Evolutionary conservation across 1,140 invertebrate species (phyloP).

Genomic region (Mya arenaria): DNA sequence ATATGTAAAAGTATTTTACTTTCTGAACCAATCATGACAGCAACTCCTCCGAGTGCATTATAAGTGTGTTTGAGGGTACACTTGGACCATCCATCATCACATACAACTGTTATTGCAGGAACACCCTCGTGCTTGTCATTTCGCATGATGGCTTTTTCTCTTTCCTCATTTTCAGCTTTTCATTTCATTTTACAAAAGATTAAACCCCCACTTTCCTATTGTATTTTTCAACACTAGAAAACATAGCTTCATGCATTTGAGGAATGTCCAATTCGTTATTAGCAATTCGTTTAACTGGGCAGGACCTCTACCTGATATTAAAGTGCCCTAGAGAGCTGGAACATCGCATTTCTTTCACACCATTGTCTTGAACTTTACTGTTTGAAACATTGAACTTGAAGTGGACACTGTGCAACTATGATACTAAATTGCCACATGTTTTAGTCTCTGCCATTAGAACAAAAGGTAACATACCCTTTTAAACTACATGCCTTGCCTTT

Average conservation of each 20-base stretch:
- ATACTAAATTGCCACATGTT: background rate
- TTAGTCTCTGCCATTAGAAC: background rate
- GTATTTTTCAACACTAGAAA: background rate
- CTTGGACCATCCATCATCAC: slow-evolving; percentile 47
- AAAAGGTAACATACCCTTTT: background rate
- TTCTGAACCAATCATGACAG: slow-evolving; percentile 74
- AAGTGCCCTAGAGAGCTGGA: slow-evolving; percentile 16
- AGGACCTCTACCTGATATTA: slow-evolving; percentile 7
- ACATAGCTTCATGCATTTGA: background rate
- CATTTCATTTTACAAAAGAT: slow-evolving; percentile 21
- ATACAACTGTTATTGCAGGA: slow-evolving; percentile 16
- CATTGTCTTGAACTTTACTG: background rate
- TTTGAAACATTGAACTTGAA: background rate
- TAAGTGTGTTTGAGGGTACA: slow-evolving; percentile 37
- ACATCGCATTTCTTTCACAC: background rate
- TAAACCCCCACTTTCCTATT: slow-evolving; percentile 21
- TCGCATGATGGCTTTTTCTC: background rate
- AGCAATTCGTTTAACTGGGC: background rate
- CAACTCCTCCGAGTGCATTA: slow-evolving; percentile 55
- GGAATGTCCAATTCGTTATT: background rate
- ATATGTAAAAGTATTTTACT: slow-evolving; percentile 79
- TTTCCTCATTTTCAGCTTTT: background rate
- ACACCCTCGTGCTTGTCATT: slow-evolving; percentile 14
- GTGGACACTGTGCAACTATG: background rate
- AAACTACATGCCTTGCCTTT: background rate